These are phyloP conservation scores for Cervus canadensis DNA, from an alignment of 2,113 vertebrate genomes.

Conservation along the genomic window DNA sequence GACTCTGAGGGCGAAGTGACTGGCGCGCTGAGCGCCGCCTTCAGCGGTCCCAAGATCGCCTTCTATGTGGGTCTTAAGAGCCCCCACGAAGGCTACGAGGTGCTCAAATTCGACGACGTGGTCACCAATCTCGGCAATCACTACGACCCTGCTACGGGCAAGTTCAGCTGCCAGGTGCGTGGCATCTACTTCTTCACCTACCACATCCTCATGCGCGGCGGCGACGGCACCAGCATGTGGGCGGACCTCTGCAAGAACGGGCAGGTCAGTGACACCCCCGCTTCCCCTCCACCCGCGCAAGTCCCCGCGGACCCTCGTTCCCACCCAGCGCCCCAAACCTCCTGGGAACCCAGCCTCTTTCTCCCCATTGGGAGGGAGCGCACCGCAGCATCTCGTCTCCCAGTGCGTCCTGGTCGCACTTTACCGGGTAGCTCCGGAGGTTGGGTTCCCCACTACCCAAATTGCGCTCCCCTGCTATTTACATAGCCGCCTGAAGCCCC, in stretches of 20 bases:
- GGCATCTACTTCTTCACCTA: conserved; percentile 94
- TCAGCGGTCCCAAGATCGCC: conserved; percentile 84
- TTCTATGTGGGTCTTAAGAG: conserved; percentile 95
- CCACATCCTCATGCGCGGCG: conserved; percentile 91
- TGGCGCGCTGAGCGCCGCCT: conserved; percentile 80
- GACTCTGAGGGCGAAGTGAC: conserved; percentile 75
- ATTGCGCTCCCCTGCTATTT: neutral
- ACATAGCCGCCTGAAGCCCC: no score
- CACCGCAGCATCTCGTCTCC: neutral
- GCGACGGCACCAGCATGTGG: conserved; percentile 94
- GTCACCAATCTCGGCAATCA: conserved; percentile 97
- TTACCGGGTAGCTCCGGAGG: neutral
- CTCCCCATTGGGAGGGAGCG: neutral
- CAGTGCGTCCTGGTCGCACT: rapidly evolving
- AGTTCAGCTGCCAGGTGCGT: conserved; percentile 93
- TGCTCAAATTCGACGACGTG: conserved; percentile 95
- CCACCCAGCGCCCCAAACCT: rapidly evolving
- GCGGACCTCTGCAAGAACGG: conserved; percentile 92
- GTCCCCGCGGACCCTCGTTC: rapidly evolving
- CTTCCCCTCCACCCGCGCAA: neutral
- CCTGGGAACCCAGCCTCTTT: neutral
- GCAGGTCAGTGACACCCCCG: conserved; percentile 80
- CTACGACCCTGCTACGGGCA: conserved; percentile 90
- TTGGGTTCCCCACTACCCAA: neutral
- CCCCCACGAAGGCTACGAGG: conserved; percentile 94